Conservation (phyloP, 2,797 vertebrate species). For the Bovichtus diacanthus region DNA sequence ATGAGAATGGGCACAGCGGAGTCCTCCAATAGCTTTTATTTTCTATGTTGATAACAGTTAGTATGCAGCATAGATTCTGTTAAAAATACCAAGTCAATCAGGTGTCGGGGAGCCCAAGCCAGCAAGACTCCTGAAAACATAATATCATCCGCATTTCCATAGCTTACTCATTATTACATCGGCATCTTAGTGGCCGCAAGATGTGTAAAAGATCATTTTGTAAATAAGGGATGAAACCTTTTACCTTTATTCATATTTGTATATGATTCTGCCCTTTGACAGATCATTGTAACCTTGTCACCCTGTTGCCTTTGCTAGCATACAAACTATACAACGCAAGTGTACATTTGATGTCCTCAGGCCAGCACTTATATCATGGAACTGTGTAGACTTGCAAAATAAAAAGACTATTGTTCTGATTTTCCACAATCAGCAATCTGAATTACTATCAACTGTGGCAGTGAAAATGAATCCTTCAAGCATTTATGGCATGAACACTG, state of each 20-base stretch:
- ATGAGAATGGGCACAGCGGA: conserved; percentile 18
- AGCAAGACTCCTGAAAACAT: not conserved
- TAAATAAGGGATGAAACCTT: not conserved
- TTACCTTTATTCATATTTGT: not conserved
- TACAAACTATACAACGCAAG: not conserved
- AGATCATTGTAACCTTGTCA: not conserved
- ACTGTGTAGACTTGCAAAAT: conserved; percentile 39
- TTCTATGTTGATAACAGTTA: not conserved
- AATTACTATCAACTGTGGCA: conserved; percentile 59
- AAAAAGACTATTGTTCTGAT: conserved; percentile 70
- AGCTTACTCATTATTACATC: not conserved
- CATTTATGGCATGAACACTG: conserved; percentile 46
- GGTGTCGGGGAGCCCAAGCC: not conserved
- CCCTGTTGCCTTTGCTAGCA: not conserved
- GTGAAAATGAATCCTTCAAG: conserved; percentile 70
- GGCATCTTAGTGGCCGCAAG: not conserved
- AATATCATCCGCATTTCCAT: not conserved
- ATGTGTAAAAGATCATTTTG: not conserved
- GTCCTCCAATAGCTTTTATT: conserved; percentile 9
- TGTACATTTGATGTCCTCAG: conserved; percentile 17
- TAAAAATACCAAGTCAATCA: conserved; percentile 5
- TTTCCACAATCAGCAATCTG: conserved; percentile 54
- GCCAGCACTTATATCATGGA: conserved; percentile 5
- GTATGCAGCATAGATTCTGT: conserved; percentile 17
- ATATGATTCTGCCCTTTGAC: not conserved